Percentiles rank a stretch among this genome's conserved stretches.
Evolutionary conservation across 2,888 invertebrate species (phyloP).

Genomic region (Hypolimnas misippus): DNA sequence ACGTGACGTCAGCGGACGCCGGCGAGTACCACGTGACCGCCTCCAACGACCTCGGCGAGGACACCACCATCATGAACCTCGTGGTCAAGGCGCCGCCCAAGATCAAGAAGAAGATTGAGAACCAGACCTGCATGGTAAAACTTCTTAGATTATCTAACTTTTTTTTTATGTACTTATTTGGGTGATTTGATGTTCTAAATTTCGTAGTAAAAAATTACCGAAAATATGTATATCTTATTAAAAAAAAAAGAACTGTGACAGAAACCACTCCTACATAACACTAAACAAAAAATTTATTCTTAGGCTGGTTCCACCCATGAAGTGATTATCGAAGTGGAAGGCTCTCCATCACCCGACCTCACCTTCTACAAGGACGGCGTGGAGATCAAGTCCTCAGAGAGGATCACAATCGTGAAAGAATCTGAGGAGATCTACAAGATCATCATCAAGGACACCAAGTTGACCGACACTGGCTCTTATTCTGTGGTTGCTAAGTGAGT

Average conservation of each 20-base stretch:
- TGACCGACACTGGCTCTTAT: conserved; percentile 94
- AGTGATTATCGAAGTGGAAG: conserved; percentile 93
- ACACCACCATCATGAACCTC: conserved; percentile 88
- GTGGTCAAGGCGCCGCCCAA: conserved; percentile 94
- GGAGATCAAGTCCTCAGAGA: conserved; percentile 88
- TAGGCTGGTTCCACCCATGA: conserved; percentile 87
- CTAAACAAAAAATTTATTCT: neutral
- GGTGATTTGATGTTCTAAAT: neutral
- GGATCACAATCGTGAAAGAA: conserved; percentile 89
- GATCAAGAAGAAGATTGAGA: conserved; percentile 91
- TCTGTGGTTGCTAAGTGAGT: conserved; percentile 90
- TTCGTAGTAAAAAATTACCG: no score
- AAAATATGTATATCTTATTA: no score
- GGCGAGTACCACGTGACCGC: conserved; percentile 92
- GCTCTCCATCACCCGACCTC: conserved; percentile 91
- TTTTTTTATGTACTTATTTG: neutral
- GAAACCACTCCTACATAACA: no score
- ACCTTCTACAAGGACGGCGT: conserved; percentile 95
- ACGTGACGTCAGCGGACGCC: conserved; percentile 91
- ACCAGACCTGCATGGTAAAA: conserved; percentile 86
- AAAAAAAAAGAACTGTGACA: no score
- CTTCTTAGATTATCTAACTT: neutral
- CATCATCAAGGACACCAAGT: conserved; percentile 87
- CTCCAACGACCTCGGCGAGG: conserved; percentile 92
- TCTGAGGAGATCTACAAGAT: conserved; percentile 87